Conservation (phyloP, 2,888 invertebrate species). For the Erebia ligea region DNA sequence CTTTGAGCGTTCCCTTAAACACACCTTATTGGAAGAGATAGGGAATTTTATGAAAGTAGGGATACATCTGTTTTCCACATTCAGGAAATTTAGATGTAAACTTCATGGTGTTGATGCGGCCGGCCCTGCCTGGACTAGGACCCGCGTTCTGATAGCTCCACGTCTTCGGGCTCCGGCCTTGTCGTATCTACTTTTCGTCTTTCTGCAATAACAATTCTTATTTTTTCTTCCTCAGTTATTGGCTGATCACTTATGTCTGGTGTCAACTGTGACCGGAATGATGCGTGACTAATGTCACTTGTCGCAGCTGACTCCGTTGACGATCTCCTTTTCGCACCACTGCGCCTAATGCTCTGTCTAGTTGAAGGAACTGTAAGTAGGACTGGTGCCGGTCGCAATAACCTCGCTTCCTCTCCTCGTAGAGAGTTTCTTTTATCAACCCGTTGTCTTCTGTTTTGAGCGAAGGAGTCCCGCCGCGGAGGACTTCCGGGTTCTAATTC, state of each 20-base stretch:
- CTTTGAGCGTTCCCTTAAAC: conserved; percentile 62
- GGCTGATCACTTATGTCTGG: conserved; percentile 56
- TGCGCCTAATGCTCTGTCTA: conserved; percentile 60
- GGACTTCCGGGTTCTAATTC: conserved; percentile 77
- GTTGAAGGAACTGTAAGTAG: conserved; percentile 69
- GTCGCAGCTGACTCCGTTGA: conserved; percentile 64
- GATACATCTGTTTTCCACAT: conserved; percentile 41
- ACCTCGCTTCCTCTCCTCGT: conserved; percentile 73
- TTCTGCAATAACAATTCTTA: conserved; percentile 85
- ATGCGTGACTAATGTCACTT: conserved; percentile 57
- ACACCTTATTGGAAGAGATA: conserved; percentile 54
- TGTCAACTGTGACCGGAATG: conserved; percentile 53
- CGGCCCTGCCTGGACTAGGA: conserved; percentile 82
- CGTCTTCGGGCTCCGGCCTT: conserved; percentile 66
- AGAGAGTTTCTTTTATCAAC: conserved; percentile 73
- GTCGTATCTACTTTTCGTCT: conserved; percentile 81
- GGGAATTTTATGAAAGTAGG: conserved; percentile 46
- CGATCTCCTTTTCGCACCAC: conserved; percentile 56
- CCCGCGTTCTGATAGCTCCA: conserved; percentile 72
- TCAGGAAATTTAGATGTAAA: conserved; percentile 69
- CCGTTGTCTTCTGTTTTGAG: conserved; percentile 77
- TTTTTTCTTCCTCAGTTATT: conserved; percentile 78
- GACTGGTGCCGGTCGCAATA: conserved; percentile 67
- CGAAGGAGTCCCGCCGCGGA: conserved; percentile 74
- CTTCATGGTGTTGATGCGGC: conserved; percentile 80